phyloP scores from a whole-genome alignment of 2,113 vertebrate species.

The Dicaeum eximium region DNA sequence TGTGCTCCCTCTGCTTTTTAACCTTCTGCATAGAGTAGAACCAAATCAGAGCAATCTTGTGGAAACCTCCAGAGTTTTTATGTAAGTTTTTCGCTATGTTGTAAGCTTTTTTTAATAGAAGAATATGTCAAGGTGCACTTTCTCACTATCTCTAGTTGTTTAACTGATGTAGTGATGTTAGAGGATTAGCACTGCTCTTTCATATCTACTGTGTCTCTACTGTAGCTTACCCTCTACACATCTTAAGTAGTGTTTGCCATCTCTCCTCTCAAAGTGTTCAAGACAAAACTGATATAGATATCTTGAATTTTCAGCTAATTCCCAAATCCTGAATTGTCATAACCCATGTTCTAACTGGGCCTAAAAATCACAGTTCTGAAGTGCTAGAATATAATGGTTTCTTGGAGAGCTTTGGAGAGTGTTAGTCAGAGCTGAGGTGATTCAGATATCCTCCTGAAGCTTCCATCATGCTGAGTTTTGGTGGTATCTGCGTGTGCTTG shows the following conservation, averaged over 20 bases:
- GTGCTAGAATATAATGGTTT: neutral
- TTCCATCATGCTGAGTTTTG: fast-evolving
- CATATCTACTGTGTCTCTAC: neutral
- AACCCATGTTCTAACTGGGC: neutral
- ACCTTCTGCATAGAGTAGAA: neutral
- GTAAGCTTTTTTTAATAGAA: neutral
- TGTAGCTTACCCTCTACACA: neutral
- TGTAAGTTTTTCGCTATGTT: neutral
- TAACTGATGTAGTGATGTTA: neutral
- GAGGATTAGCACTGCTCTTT: neutral
- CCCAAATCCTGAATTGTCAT: neutral
- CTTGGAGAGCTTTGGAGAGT: neutral
- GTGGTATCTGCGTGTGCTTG: neutral
- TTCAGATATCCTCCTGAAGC: neutral
- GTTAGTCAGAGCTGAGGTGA: neutral
- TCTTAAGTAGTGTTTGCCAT: neutral
- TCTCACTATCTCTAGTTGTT: neutral
- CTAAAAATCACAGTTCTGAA: neutral
- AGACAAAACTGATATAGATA: neutral
- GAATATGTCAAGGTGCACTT: neutral
- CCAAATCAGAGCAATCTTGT: neutral
- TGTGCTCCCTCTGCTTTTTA: neutral
- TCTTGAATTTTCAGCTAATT: neutral
- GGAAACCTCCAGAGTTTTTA: neutral
- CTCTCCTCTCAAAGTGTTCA: neutral